Conservation (phyloP, 2,888 invertebrate species). For the Peribatodes rhomboidaria region DNA sequence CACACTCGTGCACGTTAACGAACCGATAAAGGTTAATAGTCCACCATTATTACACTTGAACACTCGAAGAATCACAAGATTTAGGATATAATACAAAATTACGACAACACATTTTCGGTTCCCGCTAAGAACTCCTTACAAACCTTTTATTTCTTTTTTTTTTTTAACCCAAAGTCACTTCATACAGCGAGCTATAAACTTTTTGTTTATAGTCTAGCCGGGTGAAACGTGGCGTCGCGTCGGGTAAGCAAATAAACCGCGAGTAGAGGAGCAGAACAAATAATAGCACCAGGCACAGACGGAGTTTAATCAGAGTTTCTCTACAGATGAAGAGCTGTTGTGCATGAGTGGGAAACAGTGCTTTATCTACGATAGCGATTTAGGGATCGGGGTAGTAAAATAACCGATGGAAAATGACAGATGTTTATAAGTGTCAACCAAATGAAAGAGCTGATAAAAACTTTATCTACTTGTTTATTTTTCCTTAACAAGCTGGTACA, state of each 20-base stretch:
- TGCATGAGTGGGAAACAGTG: slow-evolving; percentile 17
- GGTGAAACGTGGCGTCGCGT: slow-evolving; percentile 25
- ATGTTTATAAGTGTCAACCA: too few relatives aligned
- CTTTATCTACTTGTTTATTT: too few relatives aligned
- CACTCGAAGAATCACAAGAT: too few relatives aligned
- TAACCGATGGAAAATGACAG: too few relatives aligned
- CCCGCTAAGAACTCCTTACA: background rate
- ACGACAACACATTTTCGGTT: too few relatives aligned
- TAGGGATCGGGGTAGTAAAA: background rate
- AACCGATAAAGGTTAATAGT: too few relatives aligned
- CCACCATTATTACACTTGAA: too few relatives aligned
- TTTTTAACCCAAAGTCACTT: slow-evolving; percentile 1
- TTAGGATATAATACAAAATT: too few relatives aligned
- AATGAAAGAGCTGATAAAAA: too few relatives aligned
- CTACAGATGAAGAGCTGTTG: slow-evolving; percentile 19
- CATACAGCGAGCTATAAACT: slow-evolving; percentile 18
- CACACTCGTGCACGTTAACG: too few relatives aligned
- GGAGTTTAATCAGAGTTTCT: slow-evolving; percentile 43
- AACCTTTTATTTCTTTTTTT: background rate
- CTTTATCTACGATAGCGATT: background rate
- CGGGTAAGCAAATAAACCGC: slow-evolving; percentile 31
- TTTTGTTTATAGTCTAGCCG: slow-evolving; percentile 9
- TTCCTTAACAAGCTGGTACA: too few relatives aligned
- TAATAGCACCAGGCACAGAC: slow-evolving; percentile 22
- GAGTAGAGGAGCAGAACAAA: slow-evolving; percentile 17